These are phyloP conservation scores for Scaeva pyrastri DNA, from an alignment of 2,888 invertebrate species.

Conservation along the genomic window DNA sequence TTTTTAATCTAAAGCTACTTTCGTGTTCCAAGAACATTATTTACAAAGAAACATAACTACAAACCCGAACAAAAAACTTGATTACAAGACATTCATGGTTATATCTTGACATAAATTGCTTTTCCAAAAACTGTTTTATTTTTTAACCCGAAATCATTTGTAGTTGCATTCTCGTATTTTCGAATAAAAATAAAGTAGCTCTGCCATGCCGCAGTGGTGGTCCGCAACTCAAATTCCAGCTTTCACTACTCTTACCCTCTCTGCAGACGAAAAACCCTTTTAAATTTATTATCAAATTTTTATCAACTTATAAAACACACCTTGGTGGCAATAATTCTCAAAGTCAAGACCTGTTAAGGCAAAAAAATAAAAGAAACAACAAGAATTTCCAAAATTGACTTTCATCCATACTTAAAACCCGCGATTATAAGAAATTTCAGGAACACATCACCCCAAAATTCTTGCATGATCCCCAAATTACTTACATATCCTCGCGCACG, in stretches of 20 bases:
- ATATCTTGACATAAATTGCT: background rate
- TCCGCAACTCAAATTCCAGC: conserved; percentile 15
- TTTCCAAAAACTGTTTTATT: background rate
- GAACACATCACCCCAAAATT: background rate
- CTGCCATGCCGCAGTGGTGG: conserved; percentile 1
- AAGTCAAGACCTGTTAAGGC: conserved; percentile 16
- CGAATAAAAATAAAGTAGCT: conserved; percentile 5
- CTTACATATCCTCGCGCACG: conserved; percentile 19
- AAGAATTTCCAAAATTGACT: conserved; percentile 15
- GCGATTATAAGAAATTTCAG: no score
- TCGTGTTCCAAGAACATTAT: background rate
- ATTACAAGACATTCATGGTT: background rate
- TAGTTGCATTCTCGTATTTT: background rate
- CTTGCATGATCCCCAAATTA: background rate
- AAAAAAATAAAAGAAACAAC: background rate
- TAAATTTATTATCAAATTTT: conserved; percentile 16
- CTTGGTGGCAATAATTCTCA: conserved; percentile 36
- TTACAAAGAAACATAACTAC: background rate
- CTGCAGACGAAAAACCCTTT: background rate
- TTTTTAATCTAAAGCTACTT: background rate
- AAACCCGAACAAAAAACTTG: background rate
- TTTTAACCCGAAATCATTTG: background rate
- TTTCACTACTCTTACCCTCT: conserved; percentile 25
- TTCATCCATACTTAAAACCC: background rate
- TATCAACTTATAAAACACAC: conserved; percentile 40